Conservation (phyloP, 2,797 vertebrate genomes). For the Poeciliopsis presidionis region DNA sequence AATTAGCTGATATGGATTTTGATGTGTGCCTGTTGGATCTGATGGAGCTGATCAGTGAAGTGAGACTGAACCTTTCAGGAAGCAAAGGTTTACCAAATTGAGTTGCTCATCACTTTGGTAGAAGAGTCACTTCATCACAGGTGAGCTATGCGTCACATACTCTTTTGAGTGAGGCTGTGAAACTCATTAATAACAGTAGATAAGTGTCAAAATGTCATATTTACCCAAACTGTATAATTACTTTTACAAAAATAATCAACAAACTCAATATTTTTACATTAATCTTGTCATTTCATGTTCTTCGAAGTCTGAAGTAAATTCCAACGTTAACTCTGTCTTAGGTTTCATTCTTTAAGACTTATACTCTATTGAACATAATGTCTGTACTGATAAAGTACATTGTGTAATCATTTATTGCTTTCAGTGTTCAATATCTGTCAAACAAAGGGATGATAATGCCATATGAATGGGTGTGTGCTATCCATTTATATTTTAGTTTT, state of each 20-base stretch:
- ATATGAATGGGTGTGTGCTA: not conserved
- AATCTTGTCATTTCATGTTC: not conserved
- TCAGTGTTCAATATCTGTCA: not conserved
- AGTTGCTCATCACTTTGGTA: not conserved
- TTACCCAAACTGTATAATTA: not conserved
- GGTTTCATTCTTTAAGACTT: not conserved
- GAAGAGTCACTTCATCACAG: not conserved
- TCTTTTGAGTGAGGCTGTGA: not conserved
- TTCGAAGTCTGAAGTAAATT: not conserved
- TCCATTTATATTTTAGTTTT: not conserved
- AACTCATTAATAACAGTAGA: not conserved
- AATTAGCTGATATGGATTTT: not conserved
- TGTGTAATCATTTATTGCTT: not conserved
- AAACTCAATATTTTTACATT: not conserved
- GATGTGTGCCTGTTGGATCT: not conserved
- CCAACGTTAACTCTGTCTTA: not conserved
- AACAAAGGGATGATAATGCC: not conserved
- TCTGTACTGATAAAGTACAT: not conserved
- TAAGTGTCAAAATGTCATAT: not conserved
- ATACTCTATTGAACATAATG: not conserved
- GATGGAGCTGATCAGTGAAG: not conserved
- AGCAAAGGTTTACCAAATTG: not conserved
- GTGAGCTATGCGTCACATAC: not conserved
- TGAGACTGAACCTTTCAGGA: not conserved
- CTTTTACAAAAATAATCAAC: not conserved